Base-by-base conservation (phyloP, 1,140 invertebrate species). In the Alviniconcha marisindica region DNA sequence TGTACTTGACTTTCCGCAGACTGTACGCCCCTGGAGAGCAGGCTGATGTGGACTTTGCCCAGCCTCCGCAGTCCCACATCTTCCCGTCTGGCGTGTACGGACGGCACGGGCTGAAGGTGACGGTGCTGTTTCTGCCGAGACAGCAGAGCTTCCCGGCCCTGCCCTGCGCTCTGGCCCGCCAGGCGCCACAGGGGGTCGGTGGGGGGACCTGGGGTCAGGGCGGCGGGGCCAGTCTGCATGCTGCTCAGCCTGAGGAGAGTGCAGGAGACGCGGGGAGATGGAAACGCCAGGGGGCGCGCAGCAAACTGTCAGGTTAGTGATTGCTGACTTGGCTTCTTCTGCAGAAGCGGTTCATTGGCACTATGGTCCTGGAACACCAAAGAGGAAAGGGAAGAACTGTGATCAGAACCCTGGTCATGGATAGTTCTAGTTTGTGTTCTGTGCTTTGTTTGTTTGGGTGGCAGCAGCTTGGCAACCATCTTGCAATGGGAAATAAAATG, bases 51-150 rank as follows among this genome's bases (percentile, higher is more conserved):
- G 92, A 92, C 81, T 98, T 98, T 91, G 93, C 94, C 40, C 93
- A 94, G 77, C 93, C 95, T 54, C 96, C 97, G 18, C 95, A 95
- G 48, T 95, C 96, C 87, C 97, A 98, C 93, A 95, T 95, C 86
- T 98, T 99, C 93, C 97, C 97, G 33, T 91, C 96, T 74, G 96
- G 96, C 14, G 95, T 88, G 12, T 77, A 88, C 24, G 81, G 74
- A 5, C 84, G 85, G 56, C 79, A 84, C 36, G 83, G 83, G 10
- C 54, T 91, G 54, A 82, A 69, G 42, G 87, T 88, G 0, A 77
- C 81, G 0, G 89, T 92, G 3, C 78, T 83, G 7, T 83, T 88
- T 33, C 66, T 90, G n/a, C 88, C 87, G 10, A 40, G 91, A 28
- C 87, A 87, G 38, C 33, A 74, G 31, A 48, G 54, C 24, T 86